Evolutionary conservation across 2,113 vertebrate genomes (phyloP).

Genomic region (Probosciger aterrimus): DNA sequence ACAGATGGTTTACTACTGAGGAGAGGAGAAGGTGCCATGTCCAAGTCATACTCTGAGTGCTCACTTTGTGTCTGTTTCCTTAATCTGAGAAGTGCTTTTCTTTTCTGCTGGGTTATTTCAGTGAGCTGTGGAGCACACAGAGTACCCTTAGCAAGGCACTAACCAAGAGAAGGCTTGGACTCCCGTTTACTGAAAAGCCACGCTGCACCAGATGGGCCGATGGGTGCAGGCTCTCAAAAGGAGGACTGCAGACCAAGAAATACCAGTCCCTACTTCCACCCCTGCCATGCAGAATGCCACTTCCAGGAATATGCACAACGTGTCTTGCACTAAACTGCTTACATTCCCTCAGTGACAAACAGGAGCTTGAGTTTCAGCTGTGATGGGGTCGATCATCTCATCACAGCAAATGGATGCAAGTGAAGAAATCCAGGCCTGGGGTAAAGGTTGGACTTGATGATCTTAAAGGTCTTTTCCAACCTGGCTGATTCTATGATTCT

Average conservation of each 20-base stretch:
- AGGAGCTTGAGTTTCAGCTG: background rate
- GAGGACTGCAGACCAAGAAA: background rate
- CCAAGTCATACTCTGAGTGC: background rate
- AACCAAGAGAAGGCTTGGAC: background rate
- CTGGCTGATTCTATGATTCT: too few relatives aligned
- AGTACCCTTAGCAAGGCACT: background rate
- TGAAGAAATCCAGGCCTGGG: too few relatives aligned
- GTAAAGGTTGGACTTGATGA: too few relatives aligned
- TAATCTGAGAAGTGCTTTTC: background rate
- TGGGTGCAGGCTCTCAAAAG: background rate
- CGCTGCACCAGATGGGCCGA: background rate
- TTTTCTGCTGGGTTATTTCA: constrained; percentile 15
- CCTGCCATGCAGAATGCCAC: background rate
- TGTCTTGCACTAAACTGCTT: background rate
- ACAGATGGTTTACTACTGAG: constrained; percentile 20
- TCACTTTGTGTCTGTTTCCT: background rate
- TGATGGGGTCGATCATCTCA: too few relatives aligned
- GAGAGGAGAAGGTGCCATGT: background rate
- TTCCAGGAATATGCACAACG: background rate
- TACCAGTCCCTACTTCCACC: background rate
- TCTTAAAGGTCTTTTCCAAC: too few relatives aligned
- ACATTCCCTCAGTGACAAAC: background rate
- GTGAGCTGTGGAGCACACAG: constrained; percentile 3
- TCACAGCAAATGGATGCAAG: too few relatives aligned
- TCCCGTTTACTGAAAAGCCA: background rate